Conservation (phyloP, 1,140 invertebrate genomes). For the Aricia agestis region DNA sequence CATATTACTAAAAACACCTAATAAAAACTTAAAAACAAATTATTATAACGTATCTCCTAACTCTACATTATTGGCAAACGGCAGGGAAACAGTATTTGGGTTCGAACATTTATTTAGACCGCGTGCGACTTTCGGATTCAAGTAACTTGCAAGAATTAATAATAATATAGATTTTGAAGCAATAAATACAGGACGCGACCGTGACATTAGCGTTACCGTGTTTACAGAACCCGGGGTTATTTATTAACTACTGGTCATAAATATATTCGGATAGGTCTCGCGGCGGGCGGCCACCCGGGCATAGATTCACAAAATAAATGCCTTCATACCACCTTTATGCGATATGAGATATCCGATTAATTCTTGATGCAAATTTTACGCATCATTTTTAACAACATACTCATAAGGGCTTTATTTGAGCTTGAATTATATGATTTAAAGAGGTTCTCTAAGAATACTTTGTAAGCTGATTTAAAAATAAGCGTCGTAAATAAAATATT, state of each 20-base stretch:
- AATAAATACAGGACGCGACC: constrained; percentile 28
- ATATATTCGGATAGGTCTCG: constrained; percentile 7
- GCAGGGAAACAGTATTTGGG: no score
- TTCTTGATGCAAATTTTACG: background rate
- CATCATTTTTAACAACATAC: background rate
- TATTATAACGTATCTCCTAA: no score
- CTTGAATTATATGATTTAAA: background rate
- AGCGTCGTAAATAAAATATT: no score
- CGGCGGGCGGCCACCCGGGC: background rate
- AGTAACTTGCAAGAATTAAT: constrained; percentile 23
- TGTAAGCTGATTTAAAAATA: no score
- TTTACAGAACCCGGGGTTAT: background rate
- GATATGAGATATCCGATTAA: background rate
- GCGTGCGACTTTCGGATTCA: no score
- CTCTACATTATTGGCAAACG: no score
- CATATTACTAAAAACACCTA: no score
- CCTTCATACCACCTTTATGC: background rate
- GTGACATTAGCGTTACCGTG: background rate
- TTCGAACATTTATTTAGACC: background rate
- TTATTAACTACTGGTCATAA: constrained; percentile 13
- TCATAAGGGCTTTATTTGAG: background rate
- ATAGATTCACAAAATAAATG: constrained; percentile 9
- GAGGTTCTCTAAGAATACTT: background rate
- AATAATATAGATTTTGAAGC: constrained; percentile 24
- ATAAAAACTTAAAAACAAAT: no score